Evolutionary conservation across 2,113 vertebrate genomes (phyloP).

Genomic region (Tupaia tana): DNA sequence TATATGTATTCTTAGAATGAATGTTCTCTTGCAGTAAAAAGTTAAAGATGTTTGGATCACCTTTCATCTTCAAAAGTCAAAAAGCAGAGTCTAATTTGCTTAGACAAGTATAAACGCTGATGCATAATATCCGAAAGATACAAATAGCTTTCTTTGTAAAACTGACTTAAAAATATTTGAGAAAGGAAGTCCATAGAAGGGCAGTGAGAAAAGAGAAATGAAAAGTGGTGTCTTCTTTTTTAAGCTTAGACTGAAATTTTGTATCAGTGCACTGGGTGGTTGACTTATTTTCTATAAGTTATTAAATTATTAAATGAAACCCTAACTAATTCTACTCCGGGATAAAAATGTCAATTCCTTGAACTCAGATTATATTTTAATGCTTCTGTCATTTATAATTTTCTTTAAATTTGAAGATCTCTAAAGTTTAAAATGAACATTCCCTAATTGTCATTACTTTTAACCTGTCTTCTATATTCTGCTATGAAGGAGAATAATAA

Average conservation of each 20-base stretch:
- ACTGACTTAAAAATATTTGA: neutral
- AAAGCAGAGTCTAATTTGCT: no score
- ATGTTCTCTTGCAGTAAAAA: no score
- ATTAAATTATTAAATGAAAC: conserved; percentile 23
- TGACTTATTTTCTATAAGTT: conserved; percentile 9
- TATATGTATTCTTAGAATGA: no score
- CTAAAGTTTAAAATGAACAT: conserved; percentile 26
- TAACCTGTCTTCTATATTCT: neutral
- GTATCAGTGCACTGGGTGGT: neutral
- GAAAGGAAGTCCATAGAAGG: neutral
- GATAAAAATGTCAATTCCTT: neutral
- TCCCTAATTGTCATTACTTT: conserved; percentile 49
- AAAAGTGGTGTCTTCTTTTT: neutral
- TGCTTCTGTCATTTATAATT: neutral
- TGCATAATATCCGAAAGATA: no score
- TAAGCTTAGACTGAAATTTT: neutral
- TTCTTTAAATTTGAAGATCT: conserved; percentile 39
- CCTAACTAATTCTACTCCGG: neutral
- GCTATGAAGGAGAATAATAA: conserved; percentile 22
- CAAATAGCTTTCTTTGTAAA: no score
- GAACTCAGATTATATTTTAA: conserved; percentile 25
- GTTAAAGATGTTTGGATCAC: no score
- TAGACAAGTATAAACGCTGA: no score
- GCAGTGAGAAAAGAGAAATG: neutral
- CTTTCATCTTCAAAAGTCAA: no score